Evolutionary conservation across 1,140 invertebrate genomes (phyloP).

Genomic region (Ruditapes philippinarum): DNA sequence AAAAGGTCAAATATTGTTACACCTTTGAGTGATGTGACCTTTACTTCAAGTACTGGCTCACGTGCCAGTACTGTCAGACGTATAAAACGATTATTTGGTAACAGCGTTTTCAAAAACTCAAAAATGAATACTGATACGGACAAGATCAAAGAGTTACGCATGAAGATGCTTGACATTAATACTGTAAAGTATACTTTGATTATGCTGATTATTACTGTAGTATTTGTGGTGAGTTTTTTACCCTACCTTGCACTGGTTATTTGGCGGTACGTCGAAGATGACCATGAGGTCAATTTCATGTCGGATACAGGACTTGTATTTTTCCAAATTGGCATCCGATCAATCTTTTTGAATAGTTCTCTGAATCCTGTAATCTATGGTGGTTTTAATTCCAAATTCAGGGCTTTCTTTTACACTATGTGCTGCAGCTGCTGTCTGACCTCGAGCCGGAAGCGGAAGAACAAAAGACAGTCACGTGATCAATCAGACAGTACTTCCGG

Average conservation of each 20-base stretch:
- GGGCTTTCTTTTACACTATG: constrained; percentile 38
- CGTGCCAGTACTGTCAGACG: constrained; percentile 29
- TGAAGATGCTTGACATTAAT: constrained; percentile 56
- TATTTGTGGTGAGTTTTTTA: constrained; percentile 60
- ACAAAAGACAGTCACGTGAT: not conserved
- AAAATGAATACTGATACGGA: constrained; percentile 28
- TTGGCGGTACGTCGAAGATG: constrained; percentile 47
- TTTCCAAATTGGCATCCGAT: constrained; percentile 61
- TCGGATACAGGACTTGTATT: constrained; percentile 28
- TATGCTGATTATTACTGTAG: constrained; percentile 43
- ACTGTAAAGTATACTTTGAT: constrained; percentile 60
- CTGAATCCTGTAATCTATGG: constrained; percentile 69
- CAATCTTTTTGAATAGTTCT: constrained; percentile 65
- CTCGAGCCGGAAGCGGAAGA: not conserved
- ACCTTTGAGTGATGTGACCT: constrained; percentile 1
- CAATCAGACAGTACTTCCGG: constrained; percentile 41
- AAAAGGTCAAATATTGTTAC: constrained; percentile 43
- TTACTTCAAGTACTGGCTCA: not conserved
- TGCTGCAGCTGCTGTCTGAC: not conserved
- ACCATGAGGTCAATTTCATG: constrained; percentile 45
- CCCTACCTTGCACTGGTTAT: constrained; percentile 51
- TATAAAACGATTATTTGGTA: constrained; percentile 2
- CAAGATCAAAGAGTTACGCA: constrained; percentile 24
- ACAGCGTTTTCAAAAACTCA: not conserved
- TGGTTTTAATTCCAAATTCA: constrained; percentile 60